phyloP scores from a whole-genome alignment of 2,113 vertebrate genomes.

The Plecturocebus donacophilus region DNA sequence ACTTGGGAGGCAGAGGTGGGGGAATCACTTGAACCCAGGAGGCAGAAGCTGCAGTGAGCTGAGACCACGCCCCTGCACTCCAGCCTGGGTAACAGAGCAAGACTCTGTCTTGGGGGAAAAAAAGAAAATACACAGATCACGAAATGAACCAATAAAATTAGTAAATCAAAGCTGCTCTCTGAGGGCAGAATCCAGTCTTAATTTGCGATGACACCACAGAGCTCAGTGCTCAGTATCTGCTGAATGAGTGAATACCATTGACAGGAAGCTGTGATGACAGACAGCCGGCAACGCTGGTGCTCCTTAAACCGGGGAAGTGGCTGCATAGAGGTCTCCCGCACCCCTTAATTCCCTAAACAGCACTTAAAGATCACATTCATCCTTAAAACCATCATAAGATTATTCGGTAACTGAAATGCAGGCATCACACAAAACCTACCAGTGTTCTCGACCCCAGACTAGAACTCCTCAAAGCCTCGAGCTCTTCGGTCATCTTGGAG shows the following conservation, averaged over 20 bases:
- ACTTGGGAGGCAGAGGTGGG: too few species aligned
- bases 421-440: conserved; percentile 83
- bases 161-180: rapidly evolving
- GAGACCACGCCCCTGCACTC: too few species aligned
- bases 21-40: too few species aligned
- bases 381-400: rapidly evolving
- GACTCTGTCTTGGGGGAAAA: too few species aligned
- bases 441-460: conserved; percentile 93
- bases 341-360: rapidly evolving
- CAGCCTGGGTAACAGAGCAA: too few species aligned
- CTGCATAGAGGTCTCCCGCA: too few species aligned
- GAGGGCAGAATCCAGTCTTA: rapidly evolving
- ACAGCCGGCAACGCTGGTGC: rapidly evolving
- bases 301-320: not conserved
- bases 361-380: rapidly evolving
- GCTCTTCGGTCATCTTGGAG: conserved; percentile 98
- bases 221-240: rapidly evolving
- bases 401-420: rapidly evolving
- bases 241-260: rapidly evolving
- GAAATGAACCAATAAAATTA: rapidly evolving
- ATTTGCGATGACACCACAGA: rapidly evolving
- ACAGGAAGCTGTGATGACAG: rapidly evolving
- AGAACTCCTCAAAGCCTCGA: conserved; percentile 93
- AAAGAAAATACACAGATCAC: rapidly evolving
- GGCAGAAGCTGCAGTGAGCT: too few species aligned